These are phyloP conservation scores for Nasonia longicornis DNA, from an alignment of 1,140 invertebrate genomes.

Conservation along the genomic window DNA sequence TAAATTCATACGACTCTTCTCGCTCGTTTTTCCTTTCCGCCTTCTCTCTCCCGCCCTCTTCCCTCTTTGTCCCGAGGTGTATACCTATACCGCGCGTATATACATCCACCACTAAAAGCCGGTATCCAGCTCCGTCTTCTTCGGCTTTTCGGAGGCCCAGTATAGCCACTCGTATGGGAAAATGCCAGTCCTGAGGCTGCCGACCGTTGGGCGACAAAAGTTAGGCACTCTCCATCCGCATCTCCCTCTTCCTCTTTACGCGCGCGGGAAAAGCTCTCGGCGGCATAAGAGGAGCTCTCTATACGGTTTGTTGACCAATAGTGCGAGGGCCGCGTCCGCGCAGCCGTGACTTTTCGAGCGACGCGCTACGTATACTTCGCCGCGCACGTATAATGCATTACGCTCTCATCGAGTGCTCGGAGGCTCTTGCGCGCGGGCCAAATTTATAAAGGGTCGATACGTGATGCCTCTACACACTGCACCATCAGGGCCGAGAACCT, in stretches of 20 bases:
- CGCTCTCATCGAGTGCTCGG: background rate
- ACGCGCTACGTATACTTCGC: background rate
- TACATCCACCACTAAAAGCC: too few species aligned
- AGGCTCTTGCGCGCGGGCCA: background rate
- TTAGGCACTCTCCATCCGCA: background rate
- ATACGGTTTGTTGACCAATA: conserved; percentile 17
- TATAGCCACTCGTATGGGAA: background rate
- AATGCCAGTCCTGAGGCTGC: background rate
- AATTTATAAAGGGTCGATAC: conserved; percentile 8
- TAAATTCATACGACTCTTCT: conserved; percentile 66
- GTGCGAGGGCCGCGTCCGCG: background rate
- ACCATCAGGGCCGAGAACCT: too few species aligned
- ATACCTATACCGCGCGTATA: conserved; percentile 30
- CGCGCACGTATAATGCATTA: conserved; percentile 14
- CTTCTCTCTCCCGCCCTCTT: conserved; percentile 47
- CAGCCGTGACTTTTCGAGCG: background rate
- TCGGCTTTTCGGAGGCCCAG: too few species aligned
- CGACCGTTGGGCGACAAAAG: background rate
- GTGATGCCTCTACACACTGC: background rate
- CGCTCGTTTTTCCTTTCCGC: conserved; percentile 63
- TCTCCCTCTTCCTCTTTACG: background rate
- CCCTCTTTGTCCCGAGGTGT: conserved; percentile 33
- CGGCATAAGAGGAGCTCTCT: background rate
- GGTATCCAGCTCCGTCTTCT: background rate
- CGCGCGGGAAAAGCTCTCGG: background rate